A percentile compares a stretch with the other conserved stretches of the same genome.
These are phyloP conservation scores for Otus sunia DNA, from an alignment of 2,113 vertebrate species.

Conservation along the genomic window DNA sequence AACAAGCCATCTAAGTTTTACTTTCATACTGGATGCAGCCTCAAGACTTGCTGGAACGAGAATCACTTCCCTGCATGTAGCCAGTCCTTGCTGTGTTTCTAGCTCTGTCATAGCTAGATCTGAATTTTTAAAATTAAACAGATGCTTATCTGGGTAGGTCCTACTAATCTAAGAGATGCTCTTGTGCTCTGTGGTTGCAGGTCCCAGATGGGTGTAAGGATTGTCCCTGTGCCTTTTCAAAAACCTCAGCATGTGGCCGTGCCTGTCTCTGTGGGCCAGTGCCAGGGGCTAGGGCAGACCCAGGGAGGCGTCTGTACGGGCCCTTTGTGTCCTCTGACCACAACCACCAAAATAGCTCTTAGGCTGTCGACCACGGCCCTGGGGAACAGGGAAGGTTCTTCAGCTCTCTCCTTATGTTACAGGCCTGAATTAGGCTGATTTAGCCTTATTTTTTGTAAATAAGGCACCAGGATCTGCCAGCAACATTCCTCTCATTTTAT, in stretches of 20 bases:
- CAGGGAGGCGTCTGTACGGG: accelerated
- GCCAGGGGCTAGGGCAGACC: neutral
- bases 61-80: neutral
- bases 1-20: neutral
- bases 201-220: neutral
- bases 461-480: slow-evolving; percentile 25
- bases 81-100: neutral
- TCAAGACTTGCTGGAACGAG: neutral
- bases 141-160: neutral
- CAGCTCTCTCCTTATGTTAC: neutral
- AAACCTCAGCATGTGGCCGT: accelerated
- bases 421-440: slow-evolving; percentile 7
- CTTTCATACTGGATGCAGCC: neutral
- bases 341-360: neutral
- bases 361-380: neutral
- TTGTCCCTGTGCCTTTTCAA: neutral
- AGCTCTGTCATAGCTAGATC: neutral
- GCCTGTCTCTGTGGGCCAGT: neutral
- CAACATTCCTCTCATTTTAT: slow-evolving; percentile 45
- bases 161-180: no score
- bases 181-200: neutral
- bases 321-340: neutral
- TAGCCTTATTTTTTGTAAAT: slow-evolving; percentile 25
- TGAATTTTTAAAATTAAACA: neutral
- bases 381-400: neutral